Base-by-base conservation (phyloP, 2,888 invertebrate species). In the Aspidiotus destructor region DNA sequence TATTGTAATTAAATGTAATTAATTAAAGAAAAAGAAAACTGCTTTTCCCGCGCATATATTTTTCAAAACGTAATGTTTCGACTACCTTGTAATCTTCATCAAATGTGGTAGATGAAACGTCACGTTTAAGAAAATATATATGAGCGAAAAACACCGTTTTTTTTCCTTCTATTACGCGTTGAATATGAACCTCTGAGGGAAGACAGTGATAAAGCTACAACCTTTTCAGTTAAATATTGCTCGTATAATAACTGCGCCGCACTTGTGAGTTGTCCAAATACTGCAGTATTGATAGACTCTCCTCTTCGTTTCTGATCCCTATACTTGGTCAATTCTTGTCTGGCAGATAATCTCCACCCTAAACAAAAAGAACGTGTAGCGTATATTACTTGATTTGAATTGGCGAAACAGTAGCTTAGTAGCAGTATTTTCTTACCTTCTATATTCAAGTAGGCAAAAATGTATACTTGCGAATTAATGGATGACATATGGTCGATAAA, bases 361-460 rank as follows among this genome's bases (percentile, higher is more conserved):
- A 48, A 3, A 57, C 61, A 40, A 41, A 28, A 28, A 28, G 28
- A 28, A 28, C 5, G 5, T 28, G 28, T 28, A 28, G 2, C 28
- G 28, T 28, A 28, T 28, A 28, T 28, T 28, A 28, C 28, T 28
- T 28, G n/a, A 28, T 28, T 28, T 5, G 28, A 28, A 28, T 28
- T 28, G 5, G 28, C 28, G 28, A 28, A 28, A 5, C 28, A n/a
- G n/a, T 28, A 28, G 28, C 28, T 28, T 28, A 28, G 28, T 28
- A 28, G 28, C 28, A 28, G 5, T 28, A 28, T 28, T 28, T 5
- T 82, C 85, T 70, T 73, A 83, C 86, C 84, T 78, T 87, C 87
- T 62, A 88, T 85, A 74, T 88, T 89, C 63, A 90, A 78, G 75
- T 88, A 89, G 76, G 89, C 88, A 76, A 85, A 88, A 72, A 90